phyloP scores from a whole-genome alignment of 1,140 invertebrate species.

The Sarcophaga bullata region DNA sequence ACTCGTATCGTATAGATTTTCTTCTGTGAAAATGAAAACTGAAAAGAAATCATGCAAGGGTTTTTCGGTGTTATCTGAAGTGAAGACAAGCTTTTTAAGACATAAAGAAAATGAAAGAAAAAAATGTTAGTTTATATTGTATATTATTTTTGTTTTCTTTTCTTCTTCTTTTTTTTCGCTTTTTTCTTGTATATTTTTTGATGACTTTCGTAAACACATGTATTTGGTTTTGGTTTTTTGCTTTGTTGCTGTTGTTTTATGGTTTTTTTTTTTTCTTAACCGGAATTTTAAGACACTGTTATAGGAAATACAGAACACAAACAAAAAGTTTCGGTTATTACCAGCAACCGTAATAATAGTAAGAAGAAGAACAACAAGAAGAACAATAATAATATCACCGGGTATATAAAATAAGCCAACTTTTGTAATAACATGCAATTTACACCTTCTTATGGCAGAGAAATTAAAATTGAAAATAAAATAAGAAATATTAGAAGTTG shows the following conservation, averaged over 20 bases:
- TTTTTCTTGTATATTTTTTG: no score
- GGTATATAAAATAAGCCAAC: not conserved
- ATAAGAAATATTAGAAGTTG: not conserved
- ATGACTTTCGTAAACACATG: no score
- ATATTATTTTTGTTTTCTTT: no score
- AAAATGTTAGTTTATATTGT: no score
- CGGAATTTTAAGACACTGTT: not conserved
- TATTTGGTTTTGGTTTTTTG: not conserved
- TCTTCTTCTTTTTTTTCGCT: no score
- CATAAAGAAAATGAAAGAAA: no score
- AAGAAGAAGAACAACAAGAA: not conserved
- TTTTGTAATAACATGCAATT: slow-evolving; percentile 18
- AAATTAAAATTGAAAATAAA: not conserved
- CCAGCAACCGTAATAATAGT: not conserved
- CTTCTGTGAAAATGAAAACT: no score
- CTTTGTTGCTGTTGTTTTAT: not conserved
- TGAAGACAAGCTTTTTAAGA: no score
- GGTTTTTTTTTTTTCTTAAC: not conserved
- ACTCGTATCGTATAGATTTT: no score
- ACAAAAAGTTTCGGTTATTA: not conserved
- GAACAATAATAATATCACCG: no score
- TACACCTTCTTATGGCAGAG: slow-evolving; percentile 1
- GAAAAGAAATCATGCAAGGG: no score
- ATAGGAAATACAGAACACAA: not conserved
- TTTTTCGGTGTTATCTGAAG: no score